Conservation (phyloP, 2,888 invertebrate species). For the Cancer borealis region DNA sequence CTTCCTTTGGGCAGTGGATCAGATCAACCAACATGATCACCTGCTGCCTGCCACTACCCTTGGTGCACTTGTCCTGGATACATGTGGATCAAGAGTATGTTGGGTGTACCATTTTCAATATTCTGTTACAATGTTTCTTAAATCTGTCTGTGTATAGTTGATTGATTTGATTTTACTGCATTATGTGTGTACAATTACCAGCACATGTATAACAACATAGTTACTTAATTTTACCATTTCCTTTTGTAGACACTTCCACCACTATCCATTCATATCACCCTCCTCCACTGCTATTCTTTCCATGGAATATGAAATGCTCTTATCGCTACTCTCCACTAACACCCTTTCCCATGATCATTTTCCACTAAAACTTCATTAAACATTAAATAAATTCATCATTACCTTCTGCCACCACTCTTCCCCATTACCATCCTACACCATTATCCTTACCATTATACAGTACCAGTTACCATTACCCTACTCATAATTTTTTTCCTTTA, state of each 20-base stretch:
- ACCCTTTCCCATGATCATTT: background rate
- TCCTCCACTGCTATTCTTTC: too few species aligned
- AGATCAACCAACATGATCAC: conserved; percentile 78
- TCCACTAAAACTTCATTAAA: background rate
- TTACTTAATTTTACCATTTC: too few species aligned
- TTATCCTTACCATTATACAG: background rate
- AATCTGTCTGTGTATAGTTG: background rate
- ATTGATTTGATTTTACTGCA: too few species aligned
- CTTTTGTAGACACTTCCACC: too few species aligned
- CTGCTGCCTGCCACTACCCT: conserved; percentile 71
- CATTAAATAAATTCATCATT: too few species aligned
- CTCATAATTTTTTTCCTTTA: background rate
- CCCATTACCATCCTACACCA: background rate
- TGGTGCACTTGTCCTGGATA: conserved; percentile 76
- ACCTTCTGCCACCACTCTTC: background rate
- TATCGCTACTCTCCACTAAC: too few species aligned
- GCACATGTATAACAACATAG: too few species aligned
- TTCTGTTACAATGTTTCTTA: background rate
- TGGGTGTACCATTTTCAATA: background rate
- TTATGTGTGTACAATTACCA: too few species aligned
- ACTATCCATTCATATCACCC: too few species aligned
- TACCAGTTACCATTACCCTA: background rate
- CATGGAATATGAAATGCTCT: too few species aligned
- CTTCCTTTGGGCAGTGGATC: conserved; percentile 80
- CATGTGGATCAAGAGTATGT: conserved; percentile 74